Base-by-base conservation (phyloP, 1,140 invertebrate genomes). In the Delia radicum region DNA sequence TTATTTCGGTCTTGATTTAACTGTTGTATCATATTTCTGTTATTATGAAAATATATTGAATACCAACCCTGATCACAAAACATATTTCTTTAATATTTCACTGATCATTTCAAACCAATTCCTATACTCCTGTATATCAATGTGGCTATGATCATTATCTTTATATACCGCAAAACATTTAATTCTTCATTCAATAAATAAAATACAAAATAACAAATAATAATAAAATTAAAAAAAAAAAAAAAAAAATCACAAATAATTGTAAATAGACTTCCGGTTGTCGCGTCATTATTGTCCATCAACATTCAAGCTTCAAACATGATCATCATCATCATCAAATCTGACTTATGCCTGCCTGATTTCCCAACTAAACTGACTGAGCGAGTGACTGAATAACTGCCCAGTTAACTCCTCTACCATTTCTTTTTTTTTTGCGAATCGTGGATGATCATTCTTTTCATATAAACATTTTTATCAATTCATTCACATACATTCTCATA, bases 111-210 rank as follows among this genome's bases (percentile, higher is more conserved):
- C n/a, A n/a, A n/a, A n/a, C n/a, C n/a, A n/a, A n/a, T n/a, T n/a
- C n/a, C n/a, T n/a, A n/a, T n/a, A n/a, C n/a, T n/a, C n/a, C n/a
- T n/a, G n/a, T n/a, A n/a, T n/a, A n/a, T n/a, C n/a, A n/a, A n/a
- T n/a, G 31, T 18, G 48, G 21, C 8, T 15, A 55, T 55, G 48
- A 21, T 55, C 18, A 55, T 21, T 8, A 55, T 15, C n/a, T 21
- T 21, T 21, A 24, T 48, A n/a, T 18, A 8, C n/a, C 48, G 48
- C 48, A 55, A 55, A 55, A 55, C n/a, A 18, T 55, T 55, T 55
- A 55, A 55, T 55, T 55, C 48, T 55, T 55, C 48, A 55, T 55
- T 55, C 48, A 55, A 55, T 55, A n/a, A 55, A 55, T 55, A 55
- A 6, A 55, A 55, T 55, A 55, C n/a, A 6, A 55, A 21, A 55